Evolutionary conservation across 2,888 invertebrate species (phyloP).

Genomic region (Oasisia sp.): DNA sequence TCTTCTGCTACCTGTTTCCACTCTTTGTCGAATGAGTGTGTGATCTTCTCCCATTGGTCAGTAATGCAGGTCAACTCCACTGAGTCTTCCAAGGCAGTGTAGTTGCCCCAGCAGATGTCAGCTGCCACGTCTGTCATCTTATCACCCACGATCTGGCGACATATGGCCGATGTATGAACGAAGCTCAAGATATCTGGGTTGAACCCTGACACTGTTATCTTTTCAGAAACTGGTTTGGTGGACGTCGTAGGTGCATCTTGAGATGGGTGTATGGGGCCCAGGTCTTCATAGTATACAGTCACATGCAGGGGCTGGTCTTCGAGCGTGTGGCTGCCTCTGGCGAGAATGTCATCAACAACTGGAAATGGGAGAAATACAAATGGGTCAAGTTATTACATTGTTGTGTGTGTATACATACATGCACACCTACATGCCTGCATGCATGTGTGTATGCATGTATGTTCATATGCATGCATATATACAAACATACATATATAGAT

Average conservation of each 20-base stretch:
- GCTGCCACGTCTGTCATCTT: neutral
- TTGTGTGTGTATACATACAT: neutral
- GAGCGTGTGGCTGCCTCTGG: neutral
- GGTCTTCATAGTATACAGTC: neutral
- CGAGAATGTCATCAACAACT: neutral
- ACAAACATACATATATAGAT: no score
- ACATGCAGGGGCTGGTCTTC: neutral
- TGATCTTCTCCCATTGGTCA: neutral
- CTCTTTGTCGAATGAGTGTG: neutral
- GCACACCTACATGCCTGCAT: neutral
- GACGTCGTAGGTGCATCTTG: conserved; percentile 23
- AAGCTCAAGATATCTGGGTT: neutral
- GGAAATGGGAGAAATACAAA: neutral
- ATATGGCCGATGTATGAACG: neutral
- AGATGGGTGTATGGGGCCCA: conserved; percentile 6
- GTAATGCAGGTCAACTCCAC: neutral
- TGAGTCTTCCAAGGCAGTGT: neutral
- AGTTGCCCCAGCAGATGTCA: neutral
- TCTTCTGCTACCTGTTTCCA: neutral
- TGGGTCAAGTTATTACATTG: neutral
- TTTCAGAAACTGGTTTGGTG: conserved; percentile 3
- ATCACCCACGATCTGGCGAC: neutral
- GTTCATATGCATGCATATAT: no score
- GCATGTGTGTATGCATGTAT: no score
- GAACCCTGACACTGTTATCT: neutral